These are phyloP conservation scores for Drosophila nr. perissopoda DNA, from an alignment of 2,888 invertebrate genomes.

Conservation along the genomic window DNA sequence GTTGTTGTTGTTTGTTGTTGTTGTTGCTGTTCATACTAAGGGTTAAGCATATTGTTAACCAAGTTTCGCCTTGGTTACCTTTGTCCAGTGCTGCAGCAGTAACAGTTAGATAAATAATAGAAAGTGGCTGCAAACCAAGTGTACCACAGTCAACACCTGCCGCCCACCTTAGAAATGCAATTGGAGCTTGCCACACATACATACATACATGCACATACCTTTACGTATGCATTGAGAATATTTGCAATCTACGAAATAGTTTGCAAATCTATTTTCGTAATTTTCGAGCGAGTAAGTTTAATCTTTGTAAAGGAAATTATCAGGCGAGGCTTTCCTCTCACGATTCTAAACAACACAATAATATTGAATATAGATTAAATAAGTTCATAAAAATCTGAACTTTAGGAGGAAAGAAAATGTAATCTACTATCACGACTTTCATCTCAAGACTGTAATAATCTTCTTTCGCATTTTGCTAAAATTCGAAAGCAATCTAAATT, in stretches of 20 bases:
- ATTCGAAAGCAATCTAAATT: too few relatives aligned
- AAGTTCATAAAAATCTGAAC: not conserved
- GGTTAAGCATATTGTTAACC: conserved; percentile 21
- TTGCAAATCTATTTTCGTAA: too few relatives aligned
- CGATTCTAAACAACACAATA: not conserved
- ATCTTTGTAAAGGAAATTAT: not conserved
- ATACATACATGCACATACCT: not conserved
- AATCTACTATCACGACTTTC: not conserved
- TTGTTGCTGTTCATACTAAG: not conserved
- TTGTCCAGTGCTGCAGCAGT: conserved; percentile 41
- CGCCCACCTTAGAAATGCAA: conserved; percentile 37
- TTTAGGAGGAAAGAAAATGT: not conserved
- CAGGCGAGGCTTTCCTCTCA: not conserved
- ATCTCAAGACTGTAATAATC: not conserved
- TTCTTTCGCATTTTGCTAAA: not conserved
- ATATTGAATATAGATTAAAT: not conserved
- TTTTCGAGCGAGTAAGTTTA: too few relatives aligned
- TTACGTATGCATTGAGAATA: not conserved
- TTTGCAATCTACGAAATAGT: not conserved
- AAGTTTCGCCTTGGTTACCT: conserved; percentile 67
- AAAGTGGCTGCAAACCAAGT: conserved; percentile 1
- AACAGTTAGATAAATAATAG: conserved; percentile 22
- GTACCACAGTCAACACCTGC: not conserved
- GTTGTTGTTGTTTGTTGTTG: not conserved
- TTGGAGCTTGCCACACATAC: conserved; percentile 33